Conservation (phyloP, 2,113 vertebrate species). For the Actenoides lindsayi region DNA sequence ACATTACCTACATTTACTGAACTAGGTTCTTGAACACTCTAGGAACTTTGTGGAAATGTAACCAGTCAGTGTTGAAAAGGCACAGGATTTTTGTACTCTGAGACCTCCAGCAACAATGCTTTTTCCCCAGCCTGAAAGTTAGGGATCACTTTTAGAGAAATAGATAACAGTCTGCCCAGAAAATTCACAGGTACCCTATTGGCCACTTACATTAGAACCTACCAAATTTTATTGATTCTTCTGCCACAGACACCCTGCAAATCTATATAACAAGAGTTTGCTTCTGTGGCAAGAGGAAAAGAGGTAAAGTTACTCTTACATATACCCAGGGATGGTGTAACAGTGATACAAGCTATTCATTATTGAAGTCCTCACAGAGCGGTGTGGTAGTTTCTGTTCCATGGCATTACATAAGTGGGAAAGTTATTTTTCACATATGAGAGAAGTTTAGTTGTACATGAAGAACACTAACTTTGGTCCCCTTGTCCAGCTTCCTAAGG, state of each 20-base stretch:
- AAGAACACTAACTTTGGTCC: constrained; percentile 76
- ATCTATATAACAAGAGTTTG: constrained; percentile 20
- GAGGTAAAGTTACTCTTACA: constrained; percentile 56
- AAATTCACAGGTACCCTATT: constrained; percentile 22
- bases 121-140: constrained; percentile 1
- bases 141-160: background rate
- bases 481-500: constrained; percentile 47
- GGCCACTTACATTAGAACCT: constrained; percentile 54
- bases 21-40: constrained; percentile 56
- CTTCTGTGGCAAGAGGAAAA: constrained; percentile 19
- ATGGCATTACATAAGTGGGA: constrained; percentile 6
- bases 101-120: constrained; percentile 16
- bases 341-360: constrained; percentile 57
- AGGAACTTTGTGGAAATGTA: constrained; percentile 63
- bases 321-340: constrained; percentile 30
- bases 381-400: constrained; percentile 47
- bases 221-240: constrained; percentile 48
- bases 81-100: constrained; percentile 71
- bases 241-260: background rate
- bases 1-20: constrained; percentile 60
- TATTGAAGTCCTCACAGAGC: constrained; percentile 64
- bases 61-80: constrained; percentile 71
- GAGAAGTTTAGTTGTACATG: constrained; percentile 53
- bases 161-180: background rate
- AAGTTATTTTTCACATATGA: constrained; percentile 15